Base-by-base conservation (phyloP, 2,797 vertebrate genomes). In the Myotis vivesi region DNA sequence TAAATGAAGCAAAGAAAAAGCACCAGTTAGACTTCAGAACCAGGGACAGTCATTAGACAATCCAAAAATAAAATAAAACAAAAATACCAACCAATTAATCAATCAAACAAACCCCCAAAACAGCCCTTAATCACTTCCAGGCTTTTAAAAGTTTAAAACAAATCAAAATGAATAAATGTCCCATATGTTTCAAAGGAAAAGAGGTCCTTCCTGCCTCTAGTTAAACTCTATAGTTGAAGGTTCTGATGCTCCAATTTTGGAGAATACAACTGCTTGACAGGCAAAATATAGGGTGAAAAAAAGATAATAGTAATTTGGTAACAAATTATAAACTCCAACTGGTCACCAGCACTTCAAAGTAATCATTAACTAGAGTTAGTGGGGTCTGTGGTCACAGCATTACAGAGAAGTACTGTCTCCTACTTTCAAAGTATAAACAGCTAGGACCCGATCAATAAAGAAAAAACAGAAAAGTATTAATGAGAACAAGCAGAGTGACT, bases 261-360 rank as follows among this genome's bases (percentile, higher is more conserved):
- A 90, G 9, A 87, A 1, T 23, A 68, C 22, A 59, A 71, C 62
- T 49, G 36, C 79, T 85, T 73, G 81, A 44, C 87, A 94, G 82
- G 79, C 73, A 91, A 93, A 95, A 81, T 85, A 92, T 22, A 80
- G 66, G 91, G 69, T 89, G 66, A 89, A 92, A 95, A 36, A 75
- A 79, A 84, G 92, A 83, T 72, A 90, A 94, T 9, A 83, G 91
- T 91, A 75, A 93, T 93, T 33, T 51, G n/a, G 88, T 53, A 80
- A 88, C 73, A 96, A 62, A 90, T 91, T 73, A 88, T 76, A 93
- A 88, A 77, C 33, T 76, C 41, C 33, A 69, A 51, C 64, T 83
- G 82, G 62, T 72, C 88, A 77, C 1, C 11, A 84, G 95, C 73
- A 85, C 84, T 85, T 76, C 66, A 49, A 81, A 84, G 68, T 92